Base-by-base conservation (phyloP, 2,113 vertebrate species). In the Podarcis cretensis region DNA sequence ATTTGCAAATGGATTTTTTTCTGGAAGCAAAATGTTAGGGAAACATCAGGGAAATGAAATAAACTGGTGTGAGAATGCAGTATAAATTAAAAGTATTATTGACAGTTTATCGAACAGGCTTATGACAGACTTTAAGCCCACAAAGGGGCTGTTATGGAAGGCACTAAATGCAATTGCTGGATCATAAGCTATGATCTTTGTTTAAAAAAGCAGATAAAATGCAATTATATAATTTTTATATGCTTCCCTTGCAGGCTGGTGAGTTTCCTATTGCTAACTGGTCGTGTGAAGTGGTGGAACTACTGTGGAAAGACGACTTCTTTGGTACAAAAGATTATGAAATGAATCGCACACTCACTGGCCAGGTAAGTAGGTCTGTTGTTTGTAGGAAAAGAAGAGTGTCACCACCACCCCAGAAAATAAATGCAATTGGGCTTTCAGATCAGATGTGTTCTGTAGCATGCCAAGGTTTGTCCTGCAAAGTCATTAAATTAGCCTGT, bases 401-500 rank as follows among this genome's bases (percentile, higher is more conserved):
- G 69, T 57, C 32, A 85, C 5, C 12, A 6, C 43, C 27, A 14
- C 59, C 57, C 27, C 48, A 89, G 88, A 23, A 63, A 63, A 18
- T 16, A 63, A 14, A 63, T 16, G 40, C 76, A 48, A 57, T 81
- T 73, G 23, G 80, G 80, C 73, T 89, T 54, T 71, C 7, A 59
- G 9, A 7, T 87, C 30, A 75, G 85, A 74, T 35, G 92, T 89
- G 40, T 13, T 27, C 77, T 78, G 63, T n/a, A 20, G 0, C 0
- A 4, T 40, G 79, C 20, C 82, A 57, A 80, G 69, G 80, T 88
- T 86, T 86, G n/a, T 83, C 65, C 30, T 87, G 65, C 32, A 83
- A 85, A 23, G 3, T 85, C 57, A 82, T 66, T 80, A 83, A 80
- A 76, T 76, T 23, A 0, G 90, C 48, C 74, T 32, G 25, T 59